These are phyloP conservation scores for Lasioglossum figueresi DNA, from an alignment of 2,888 invertebrate species.

Conservation along the genomic window DNA sequence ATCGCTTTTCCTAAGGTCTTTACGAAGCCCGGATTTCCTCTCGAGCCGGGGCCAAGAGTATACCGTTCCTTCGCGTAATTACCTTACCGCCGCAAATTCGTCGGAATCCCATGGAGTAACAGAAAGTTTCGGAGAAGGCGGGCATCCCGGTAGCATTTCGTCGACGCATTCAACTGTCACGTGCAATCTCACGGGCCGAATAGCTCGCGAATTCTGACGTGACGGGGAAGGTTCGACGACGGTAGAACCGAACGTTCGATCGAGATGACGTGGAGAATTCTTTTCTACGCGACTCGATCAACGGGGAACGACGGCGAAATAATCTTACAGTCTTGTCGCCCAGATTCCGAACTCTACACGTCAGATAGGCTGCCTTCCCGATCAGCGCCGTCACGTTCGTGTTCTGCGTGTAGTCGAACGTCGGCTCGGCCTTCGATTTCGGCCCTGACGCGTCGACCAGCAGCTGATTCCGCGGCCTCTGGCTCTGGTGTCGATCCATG, in stretches of 20 bases:
- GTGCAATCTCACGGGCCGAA: constrained; percentile 22
- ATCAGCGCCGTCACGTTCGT: constrained; percentile 82
- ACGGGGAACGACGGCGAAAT: background rate
- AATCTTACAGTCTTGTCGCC: constrained; percentile 81
- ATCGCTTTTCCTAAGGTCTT: constrained; percentile 72
- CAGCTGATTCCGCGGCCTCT: constrained; percentile 81
- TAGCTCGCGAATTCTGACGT: background rate
- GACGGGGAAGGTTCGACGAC: background rate
- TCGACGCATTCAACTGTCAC: constrained; percentile 36
- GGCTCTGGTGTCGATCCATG: constrained; percentile 78
- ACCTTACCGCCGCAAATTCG: constrained; percentile 44
- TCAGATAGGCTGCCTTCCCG: constrained; percentile 82
- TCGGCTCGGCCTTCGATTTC: constrained; percentile 80
- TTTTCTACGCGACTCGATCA: background rate
- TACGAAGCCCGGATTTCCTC: constrained; percentile 55
- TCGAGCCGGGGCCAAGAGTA: constrained; percentile 37
- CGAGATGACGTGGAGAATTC: constrained; percentile 7
- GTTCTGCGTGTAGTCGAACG: constrained; percentile 79
- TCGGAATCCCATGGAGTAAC: constrained; percentile 32
- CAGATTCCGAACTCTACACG: constrained; percentile 81
- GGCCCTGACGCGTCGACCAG: constrained; percentile 76
- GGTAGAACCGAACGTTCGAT: constrained; percentile 7
- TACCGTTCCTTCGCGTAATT: constrained; percentile 43
- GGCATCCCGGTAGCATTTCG: constrained; percentile 26
- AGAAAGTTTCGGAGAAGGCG: background rate